A percentile compares a stretch with the other conserved stretches of the same genome.
phyloP scores from a whole-genome alignment of 2,797 vertebrate species.

The Melanotaenia pygmaea region DNA sequence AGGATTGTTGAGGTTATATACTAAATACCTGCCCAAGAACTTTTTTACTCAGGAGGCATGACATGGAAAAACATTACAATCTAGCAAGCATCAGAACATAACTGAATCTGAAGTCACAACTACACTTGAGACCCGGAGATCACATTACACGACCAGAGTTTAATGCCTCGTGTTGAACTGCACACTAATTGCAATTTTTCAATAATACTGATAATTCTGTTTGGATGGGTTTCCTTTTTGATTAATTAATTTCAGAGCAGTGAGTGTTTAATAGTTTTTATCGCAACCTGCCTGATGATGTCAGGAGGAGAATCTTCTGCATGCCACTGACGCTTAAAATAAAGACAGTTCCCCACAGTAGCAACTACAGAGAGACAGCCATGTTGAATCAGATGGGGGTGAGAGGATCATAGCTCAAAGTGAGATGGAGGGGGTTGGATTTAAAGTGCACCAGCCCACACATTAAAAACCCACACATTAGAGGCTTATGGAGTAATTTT shows the following conservation, averaged over 20 bases:
- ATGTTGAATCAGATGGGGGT: slow-evolving; percentile 1
- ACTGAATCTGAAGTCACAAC: slow-evolving; percentile 66
- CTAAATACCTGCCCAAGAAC: slow-evolving; percentile 34
- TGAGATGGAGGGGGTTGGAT: slow-evolving; percentile 9
- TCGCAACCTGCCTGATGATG: slow-evolving; percentile 30
- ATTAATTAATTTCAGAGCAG: slow-evolving; percentile 54
- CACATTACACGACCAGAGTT: slow-evolving; percentile 57
- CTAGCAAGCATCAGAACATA: slow-evolving; percentile 62
- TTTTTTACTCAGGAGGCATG: slow-evolving; percentile 50
- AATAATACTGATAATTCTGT: slow-evolving; percentile 53
- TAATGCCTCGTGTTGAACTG: slow-evolving; percentile 51
- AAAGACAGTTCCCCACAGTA: slow-evolving; percentile 6
- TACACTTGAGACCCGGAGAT: slow-evolving; percentile 56
- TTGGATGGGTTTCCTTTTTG: slow-evolving; percentile 63
- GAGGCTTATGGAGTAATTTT: slow-evolving; percentile 25
- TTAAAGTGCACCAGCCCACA: slow-evolving; percentile 46
- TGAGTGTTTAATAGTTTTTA: slow-evolving; percentile 53
- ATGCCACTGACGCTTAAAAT: background rate
- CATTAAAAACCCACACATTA: slow-evolving; percentile 50
- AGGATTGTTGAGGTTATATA: slow-evolving; percentile 37
- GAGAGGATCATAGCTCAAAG: background rate
- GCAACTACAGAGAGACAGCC: background rate
- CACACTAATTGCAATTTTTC: slow-evolving; percentile 55
- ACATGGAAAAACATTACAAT: slow-evolving; percentile 62
- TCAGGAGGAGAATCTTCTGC: slow-evolving; percentile 6